Evolutionary conservation across 2,113 vertebrate genomes (phyloP).

Genomic region (Pachypanchax playfairii): DNA sequence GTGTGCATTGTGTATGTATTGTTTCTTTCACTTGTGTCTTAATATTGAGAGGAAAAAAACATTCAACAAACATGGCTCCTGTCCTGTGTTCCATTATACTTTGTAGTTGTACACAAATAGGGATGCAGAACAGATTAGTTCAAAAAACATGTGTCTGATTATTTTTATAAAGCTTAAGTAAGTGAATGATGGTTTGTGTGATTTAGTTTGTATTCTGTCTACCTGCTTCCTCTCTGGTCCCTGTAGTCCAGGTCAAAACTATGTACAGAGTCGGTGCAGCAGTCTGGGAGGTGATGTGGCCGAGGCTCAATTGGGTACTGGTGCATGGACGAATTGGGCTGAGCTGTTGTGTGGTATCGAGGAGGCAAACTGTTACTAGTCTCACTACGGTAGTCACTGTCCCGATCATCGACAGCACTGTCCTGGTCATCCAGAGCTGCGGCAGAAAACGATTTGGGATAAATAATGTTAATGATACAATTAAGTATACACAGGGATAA

Average conservation of each 20-base stretch:
- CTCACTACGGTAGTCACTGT: conserved; percentile 98
- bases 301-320: conserved; percentile 86
- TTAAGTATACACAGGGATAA: not conserved
- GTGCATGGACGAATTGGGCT: conserved; percentile 93
- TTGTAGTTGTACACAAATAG: too few relatives aligned
- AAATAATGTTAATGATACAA: not conserved
- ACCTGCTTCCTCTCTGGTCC: conserved; percentile 87
- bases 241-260: conserved; percentile 87
- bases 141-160: too few relatives aligned
- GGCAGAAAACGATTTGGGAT: conserved; percentile 13
- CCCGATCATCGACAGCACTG: conserved; percentile 93
- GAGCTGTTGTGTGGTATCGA: conserved; percentile 87
- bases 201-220: conserved; percentile 16
- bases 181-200: too few relatives aligned
- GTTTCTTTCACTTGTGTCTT: not conserved
- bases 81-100: too few relatives aligned
- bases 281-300: conserved; percentile 84
- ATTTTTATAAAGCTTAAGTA: too few relatives aligned
- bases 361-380: conserved; percentile 93
- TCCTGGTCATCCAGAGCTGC: conserved; percentile 94
- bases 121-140: too few relatives aligned
- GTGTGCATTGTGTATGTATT: not conserved
- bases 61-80: too few relatives aligned
- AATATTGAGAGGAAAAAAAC: too few relatives aligned
- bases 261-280: conserved; percentile 85